Conservation (phyloP, 2,113 vertebrate species). For the Paralichthys olivaceus region DNA sequence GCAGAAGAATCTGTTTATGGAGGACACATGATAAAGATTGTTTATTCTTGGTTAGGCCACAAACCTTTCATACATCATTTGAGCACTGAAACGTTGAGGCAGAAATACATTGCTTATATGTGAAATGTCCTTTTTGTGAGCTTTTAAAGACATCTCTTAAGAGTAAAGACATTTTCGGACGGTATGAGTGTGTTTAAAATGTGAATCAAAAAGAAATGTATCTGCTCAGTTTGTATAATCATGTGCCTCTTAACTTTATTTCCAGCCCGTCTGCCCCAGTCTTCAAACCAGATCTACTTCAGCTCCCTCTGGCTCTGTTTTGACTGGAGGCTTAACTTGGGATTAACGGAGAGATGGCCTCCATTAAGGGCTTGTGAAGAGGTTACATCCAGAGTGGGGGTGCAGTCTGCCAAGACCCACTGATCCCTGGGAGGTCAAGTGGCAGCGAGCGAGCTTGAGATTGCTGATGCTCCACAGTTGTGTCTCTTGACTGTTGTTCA, state of each 20-base stretch:
- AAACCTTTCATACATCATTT: too few relatives aligned
- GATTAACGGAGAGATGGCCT: conserved; percentile 44
- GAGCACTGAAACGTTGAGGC: too few relatives aligned
- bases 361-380: conserved; percentile 35
- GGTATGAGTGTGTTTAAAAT: too few relatives aligned
- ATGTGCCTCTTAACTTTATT: not conserved
- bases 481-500: not conserved
- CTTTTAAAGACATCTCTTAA: too few relatives aligned
- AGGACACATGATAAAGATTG: too few relatives aligned
- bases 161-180: too few relatives aligned
- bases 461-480: not conserved
- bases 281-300: not conserved
- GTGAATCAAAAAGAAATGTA: too few relatives aligned
- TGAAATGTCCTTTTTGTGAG: too few relatives aligned
- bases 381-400: conserved; percentile 20
- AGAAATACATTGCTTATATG: too few relatives aligned
- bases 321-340: conserved; percentile 31
- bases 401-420: not conserved
- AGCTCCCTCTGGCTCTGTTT: conserved; percentile 18
- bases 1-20: not conserved
- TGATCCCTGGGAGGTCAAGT: not conserved
- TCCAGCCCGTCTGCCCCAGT: not conserved
- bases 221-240: too few relatives aligned
- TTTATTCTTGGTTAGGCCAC: too few relatives aligned
- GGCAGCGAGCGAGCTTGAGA: conserved; percentile 1